Conservation (phyloP, 2,888 invertebrate genomes). For the Germaria angustata region DNA sequence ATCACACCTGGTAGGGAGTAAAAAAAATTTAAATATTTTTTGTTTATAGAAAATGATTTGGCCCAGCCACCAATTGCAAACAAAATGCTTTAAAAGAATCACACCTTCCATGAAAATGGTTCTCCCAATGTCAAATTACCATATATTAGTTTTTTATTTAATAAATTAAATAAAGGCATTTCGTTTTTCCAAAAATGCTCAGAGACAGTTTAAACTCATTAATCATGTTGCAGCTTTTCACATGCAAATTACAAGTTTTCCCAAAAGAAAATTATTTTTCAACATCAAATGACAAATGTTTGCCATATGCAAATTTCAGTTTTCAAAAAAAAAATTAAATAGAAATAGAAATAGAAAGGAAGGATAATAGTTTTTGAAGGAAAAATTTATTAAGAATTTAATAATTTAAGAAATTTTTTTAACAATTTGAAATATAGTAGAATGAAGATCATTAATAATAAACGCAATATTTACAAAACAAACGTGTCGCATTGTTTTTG, state of each 20-base stretch:
- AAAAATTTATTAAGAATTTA: constrained; percentile 36
- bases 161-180: not conserved
- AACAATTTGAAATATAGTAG: not conserved
- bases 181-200: not conserved
- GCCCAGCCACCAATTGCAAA: not conserved
- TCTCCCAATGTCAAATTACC: constrained; percentile 28
- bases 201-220: constrained; percentile 66
- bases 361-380: constrained; percentile 22
- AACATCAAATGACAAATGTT: constrained; percentile 70
- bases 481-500: constrained; percentile 76
- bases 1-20: too few relatives aligned
- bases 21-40: too few relatives aligned
- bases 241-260: constrained; percentile 56
- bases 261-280: constrained; percentile 69
- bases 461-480: constrained; percentile 80
- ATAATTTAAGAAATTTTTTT: constrained; percentile 37
- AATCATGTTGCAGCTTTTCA: constrained; percentile 63
- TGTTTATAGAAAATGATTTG: too few relatives aligned
- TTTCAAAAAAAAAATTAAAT: not conserved
- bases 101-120: constrained; percentile 34
- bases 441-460: constrained; percentile 75
- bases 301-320: constrained; percentile 69
- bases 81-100: constrained; percentile 2
- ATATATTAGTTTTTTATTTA: constrained; percentile 23
- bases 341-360: not conserved